phyloP scores from a whole-genome alignment of 1,140 invertebrate species.

The Macrostomum lignano region DNA sequence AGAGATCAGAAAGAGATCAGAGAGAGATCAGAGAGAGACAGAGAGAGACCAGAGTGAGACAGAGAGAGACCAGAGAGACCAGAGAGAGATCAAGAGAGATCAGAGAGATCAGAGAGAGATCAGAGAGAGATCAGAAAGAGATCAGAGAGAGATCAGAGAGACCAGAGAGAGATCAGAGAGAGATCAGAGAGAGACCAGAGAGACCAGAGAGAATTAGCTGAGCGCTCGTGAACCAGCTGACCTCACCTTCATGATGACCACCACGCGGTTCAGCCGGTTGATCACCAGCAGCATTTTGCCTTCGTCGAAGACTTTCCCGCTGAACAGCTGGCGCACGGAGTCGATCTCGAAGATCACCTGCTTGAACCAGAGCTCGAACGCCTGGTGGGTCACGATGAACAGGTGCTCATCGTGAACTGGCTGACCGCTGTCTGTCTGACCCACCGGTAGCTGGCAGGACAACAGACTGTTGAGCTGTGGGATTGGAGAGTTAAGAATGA shows the following conservation, averaged over 20 bases:
- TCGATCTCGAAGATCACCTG: slow-evolving; percentile 90
- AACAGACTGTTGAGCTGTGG: slow-evolving; percentile 64
- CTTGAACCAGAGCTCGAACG: slow-evolving; percentile 97
- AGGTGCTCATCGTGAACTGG: slow-evolving; percentile 82
- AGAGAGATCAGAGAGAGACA: too few relatives aligned
- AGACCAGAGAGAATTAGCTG: too few relatives aligned
- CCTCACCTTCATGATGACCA: slow-evolving; percentile 66
- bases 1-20: too few relatives aligned
- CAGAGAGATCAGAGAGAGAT: too few relatives aligned
- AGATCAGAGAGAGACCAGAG: too few relatives aligned
- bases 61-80: too few relatives aligned
- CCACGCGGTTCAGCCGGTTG: slow-evolving; percentile 60
- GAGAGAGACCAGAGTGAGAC: too few relatives aligned
- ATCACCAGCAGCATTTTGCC: slow-evolving; percentile 65
- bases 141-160: too few relatives aligned
- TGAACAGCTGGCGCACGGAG: slow-evolving; percentile 51
- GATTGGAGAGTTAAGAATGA: too few relatives aligned
- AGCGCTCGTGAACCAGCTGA: background rate
- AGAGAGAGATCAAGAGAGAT: too few relatives aligned
- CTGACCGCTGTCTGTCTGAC: slow-evolving; percentile 33
- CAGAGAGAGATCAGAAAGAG: too few relatives aligned
- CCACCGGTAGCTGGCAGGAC: slow-evolving; percentile 55
- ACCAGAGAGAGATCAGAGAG: too few relatives aligned
- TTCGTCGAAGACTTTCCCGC: slow-evolving; percentile 47
- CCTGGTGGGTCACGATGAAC: slow-evolving; percentile 89